A percentile compares a stretch with the other conserved stretches of the same genome.
Evolutionary conservation across 2,797 vertebrate species (phyloP).

Genomic region (Acanthornis magna): DNA sequence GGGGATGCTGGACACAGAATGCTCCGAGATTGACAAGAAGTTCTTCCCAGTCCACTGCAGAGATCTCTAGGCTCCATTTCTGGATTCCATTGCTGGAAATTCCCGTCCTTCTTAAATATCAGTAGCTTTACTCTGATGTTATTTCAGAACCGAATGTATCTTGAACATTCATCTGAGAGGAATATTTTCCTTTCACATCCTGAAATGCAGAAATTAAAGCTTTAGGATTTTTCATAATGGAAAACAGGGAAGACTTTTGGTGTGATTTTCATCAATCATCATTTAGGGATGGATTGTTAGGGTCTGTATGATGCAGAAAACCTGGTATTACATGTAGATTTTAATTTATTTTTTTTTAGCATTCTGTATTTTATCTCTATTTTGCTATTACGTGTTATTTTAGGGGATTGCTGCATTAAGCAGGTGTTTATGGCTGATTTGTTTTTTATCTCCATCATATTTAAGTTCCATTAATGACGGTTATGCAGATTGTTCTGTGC

Average conservation of each 20-base stretch:
- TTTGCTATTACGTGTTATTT: neutral
- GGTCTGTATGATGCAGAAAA: neutral
- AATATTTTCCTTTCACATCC: neutral
- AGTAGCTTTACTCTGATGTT: neutral
- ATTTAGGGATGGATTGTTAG: neutral
- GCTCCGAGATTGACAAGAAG: neutral
- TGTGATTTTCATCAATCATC: neutral
- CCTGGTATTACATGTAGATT: neutral
- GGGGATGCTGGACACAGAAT: neutral
- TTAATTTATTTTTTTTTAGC: neutral
- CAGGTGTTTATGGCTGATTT: neutral
- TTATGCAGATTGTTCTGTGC: neutral
- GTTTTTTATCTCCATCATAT: neutral
- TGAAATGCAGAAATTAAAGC: neutral
- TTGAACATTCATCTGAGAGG: neutral
- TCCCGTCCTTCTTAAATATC: neutral
- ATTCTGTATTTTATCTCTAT: neutral
- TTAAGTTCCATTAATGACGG: neutral
- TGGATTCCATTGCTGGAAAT: neutral
- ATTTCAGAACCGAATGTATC: neutral
- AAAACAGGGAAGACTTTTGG: neutral
- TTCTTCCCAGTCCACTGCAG: neutral
- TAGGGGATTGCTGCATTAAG: neutral
- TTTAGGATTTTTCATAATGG: neutral
- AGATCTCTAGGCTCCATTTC: neutral